Evolutionary conservation across 2,797 vertebrate genomes (phyloP), one percentile per base, ranked within the genome.

Genomic region (Fratercula arctica): DNA sequence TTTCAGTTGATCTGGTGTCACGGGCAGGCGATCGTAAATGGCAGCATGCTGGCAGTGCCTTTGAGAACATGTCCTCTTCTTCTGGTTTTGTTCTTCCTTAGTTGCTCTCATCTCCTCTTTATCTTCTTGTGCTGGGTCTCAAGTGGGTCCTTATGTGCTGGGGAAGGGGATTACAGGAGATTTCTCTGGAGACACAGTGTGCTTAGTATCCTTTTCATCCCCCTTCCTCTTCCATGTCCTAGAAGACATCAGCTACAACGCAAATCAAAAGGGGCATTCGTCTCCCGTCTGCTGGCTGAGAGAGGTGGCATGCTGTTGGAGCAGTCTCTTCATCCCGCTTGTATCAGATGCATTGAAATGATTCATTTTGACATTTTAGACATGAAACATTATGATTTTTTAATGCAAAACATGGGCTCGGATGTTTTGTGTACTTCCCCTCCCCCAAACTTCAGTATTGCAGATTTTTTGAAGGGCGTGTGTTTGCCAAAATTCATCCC

Each of bases 311-410:
- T 46, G 39, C 59, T 80, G 28, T 77, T 75, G 54, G 57, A 84
- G 53, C 54, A 33, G 28, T 53, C 23, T 87, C 35, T 68, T 91
- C 61, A 64, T 72, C 3, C 2, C 1, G 3, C 20, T 90, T 81
- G 21, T 54, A 54, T 50, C 11, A 3, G 33, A 85, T 84, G 54
- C 46, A 76, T 46, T 57, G 28, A 84, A 88, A 64, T 68, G 1
- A 93, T 56, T 86, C 1, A n/a, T 86, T 87, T 24, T 94, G 74
- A 87, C 73, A 26, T 78, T 93, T 95, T 43, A 79, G 67, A 86
- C 48, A 25, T 11, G 54, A 90, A 94, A 51, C 0, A 0, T 43
- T 79, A 79, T 1, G 24, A 43, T 59, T 68, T 93, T 93, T 91
- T 51, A 91, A 84, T 64, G 28, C 39, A 81, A 93, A 95, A 39